Percentiles rank a stretch among this genome's conserved stretches.
Conservation (phyloP, 1,140 invertebrate species). For the Zaprionus ornatus region DNA sequence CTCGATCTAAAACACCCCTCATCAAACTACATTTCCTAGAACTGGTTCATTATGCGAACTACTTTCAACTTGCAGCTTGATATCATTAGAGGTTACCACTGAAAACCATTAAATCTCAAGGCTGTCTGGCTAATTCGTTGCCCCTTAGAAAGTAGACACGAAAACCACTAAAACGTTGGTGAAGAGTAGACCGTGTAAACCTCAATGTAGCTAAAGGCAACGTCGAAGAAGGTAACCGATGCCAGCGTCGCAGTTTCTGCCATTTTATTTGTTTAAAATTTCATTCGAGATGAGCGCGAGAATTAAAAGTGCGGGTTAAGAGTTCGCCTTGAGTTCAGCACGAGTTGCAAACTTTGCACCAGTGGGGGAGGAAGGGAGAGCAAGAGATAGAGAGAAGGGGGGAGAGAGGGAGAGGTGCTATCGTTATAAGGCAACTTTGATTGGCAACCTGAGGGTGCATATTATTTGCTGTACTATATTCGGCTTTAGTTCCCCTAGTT, state of each 20-base stretch:
- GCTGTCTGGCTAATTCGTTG: not conserved
- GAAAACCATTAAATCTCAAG: not conserved
- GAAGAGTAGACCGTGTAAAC: not conserved
- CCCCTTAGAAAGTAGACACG: not conserved
- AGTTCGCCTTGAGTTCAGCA: constrained; percentile 15
- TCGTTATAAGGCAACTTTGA: constrained; percentile 71
- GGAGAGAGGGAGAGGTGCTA: constrained; percentile 10
- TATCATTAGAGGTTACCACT: not conserved
- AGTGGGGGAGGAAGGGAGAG: not conserved
- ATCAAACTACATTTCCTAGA: not conserved
- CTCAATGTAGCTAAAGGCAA: constrained; percentile 41
- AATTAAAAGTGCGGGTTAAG: constrained; percentile 76
- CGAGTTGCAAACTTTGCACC: not conserved
- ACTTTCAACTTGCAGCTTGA: not conserved
- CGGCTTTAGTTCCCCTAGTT: constrained; percentile 21
- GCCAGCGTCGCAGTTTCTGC: constrained; percentile 18
- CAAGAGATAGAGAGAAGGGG: not conserved
- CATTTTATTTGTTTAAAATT: constrained; percentile 75
- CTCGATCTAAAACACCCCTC: not conserved
- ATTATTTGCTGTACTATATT: constrained; percentile 50
- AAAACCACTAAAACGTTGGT: not conserved
- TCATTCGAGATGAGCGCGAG: constrained; percentile 64
- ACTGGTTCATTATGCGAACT: not conserved
- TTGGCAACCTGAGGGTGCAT: constrained; percentile 57
- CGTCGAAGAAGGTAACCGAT: not conserved